Conservation (phyloP, 2,797 vertebrate genomes). For the Rhinatrema bivittatum region DNA sequence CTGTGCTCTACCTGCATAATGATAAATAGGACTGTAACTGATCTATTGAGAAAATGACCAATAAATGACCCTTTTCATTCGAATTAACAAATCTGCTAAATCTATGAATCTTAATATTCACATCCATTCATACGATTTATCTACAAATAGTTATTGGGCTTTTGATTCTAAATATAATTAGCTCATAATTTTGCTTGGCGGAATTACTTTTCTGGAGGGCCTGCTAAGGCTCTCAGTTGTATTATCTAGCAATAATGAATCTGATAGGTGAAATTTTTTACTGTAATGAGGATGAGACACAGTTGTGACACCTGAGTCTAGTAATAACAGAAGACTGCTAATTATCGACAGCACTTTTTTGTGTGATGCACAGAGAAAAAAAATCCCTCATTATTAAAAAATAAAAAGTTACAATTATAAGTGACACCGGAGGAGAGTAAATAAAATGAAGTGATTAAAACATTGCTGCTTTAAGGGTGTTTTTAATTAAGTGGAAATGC, state of each 20-base stretch:
- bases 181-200: constrained; percentile 77
- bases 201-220: constrained; percentile 83
- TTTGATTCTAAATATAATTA: constrained; percentile 87
- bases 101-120: constrained; percentile 99
- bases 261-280: constrained; percentile 78
- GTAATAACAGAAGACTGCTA: constrained; percentile 72
- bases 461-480: constrained; percentile 84
- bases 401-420: constrained; percentile 80
- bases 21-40: constrained; percentile 92
- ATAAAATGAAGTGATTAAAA: constrained; percentile 96
- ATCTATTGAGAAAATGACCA: constrained; percentile 96
- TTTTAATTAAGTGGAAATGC: constrained; percentile 99
- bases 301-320: constrained; percentile 77
- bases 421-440: constrained; percentile 75
- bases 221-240: constrained; percentile 70
- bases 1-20: constrained; percentile 67
- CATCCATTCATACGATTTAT: constrained; percentile 96
- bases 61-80: constrained; percentile 92
- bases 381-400: constrained; percentile 82
- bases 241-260: constrained; percentile 75
- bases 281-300: constrained; percentile 78
- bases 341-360: constrained; percentile 74
- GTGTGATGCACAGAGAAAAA: constrained; percentile 61
- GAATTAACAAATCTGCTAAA: constrained; percentile 98
- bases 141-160: constrained; percentile 88